A percentile compares a stretch with the other conserved stretches of the same genome.
Evolutionary conservation across 2,797 vertebrate genomes (phyloP).

Genomic region (Hephaestus fuliginosus): DNA sequence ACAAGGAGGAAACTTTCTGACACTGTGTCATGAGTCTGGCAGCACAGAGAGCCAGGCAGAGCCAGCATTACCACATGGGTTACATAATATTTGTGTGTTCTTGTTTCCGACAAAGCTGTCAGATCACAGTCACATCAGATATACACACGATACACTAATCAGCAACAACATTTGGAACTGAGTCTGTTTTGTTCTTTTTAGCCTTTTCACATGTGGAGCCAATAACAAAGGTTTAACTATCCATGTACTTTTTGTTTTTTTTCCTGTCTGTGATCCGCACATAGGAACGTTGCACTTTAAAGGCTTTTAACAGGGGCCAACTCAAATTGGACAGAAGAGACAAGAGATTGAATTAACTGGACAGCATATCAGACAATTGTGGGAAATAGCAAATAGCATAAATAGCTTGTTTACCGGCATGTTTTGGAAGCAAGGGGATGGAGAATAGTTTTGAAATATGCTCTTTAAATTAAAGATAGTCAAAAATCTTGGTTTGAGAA

Average conservation of each 20-base stretch:
- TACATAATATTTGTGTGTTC: conserved; percentile 9
- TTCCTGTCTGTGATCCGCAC: background rate
- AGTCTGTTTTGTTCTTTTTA: conserved; percentile 6
- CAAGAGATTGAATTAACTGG: conserved; percentile 35
- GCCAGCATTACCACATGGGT: conserved; percentile 28
- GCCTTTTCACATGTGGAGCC: conserved; percentile 15
- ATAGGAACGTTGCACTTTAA: background rate
- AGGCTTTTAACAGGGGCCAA: conserved; percentile 32
- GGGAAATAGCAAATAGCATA: conserved; percentile 35
- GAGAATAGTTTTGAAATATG: conserved; percentile 23
- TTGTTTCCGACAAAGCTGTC: conserved; percentile 15
- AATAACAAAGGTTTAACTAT: conserved; percentile 24
- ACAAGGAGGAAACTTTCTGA: conserved; percentile 17
- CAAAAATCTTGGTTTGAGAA: background rate
- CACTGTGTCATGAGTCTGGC: conserved; percentile 23
- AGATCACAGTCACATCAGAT: background rate
- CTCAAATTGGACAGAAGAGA: conserved; percentile 28
- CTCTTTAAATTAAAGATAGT: conserved; percentile 23
- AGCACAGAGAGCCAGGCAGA: background rate
- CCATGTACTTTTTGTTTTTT: background rate
- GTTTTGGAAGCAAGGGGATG: conserved; percentile 33
- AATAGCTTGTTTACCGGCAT: conserved; percentile 41
- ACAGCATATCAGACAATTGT: background rate
- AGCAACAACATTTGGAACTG: background rate
- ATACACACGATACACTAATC: background rate